These are phyloP conservation scores for Apomyelois bistriatella DNA, from an alignment of 2,888 invertebrate species.

Conservation along the genomic window DNA sequence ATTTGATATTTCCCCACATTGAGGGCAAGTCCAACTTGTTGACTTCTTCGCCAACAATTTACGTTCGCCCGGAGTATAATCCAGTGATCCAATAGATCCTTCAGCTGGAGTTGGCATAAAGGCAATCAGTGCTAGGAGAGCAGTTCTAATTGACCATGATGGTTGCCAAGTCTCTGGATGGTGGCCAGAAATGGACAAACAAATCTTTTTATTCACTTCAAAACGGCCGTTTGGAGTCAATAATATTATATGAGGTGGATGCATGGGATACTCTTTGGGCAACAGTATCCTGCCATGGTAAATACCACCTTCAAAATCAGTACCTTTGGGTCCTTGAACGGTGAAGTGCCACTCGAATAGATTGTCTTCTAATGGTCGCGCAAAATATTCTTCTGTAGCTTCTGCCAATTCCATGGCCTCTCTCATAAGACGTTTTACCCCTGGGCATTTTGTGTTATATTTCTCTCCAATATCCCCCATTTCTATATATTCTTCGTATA, in stretches of 20 bases:
- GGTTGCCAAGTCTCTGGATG: conserved; percentile 99
- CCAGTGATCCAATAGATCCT: conserved; percentile 94
- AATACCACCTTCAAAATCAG: conserved; percentile 93
- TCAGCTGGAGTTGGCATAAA: conserved; percentile 96
- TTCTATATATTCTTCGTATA: conserved; percentile 22
- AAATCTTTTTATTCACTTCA: conserved; percentile 96
- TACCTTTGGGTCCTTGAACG: conserved; percentile 91
- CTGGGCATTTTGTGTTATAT: conserved; percentile 81
- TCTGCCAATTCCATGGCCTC: conserved; percentile 93
- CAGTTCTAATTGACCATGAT: conserved; percentile 97
- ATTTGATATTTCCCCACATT: conserved; percentile 63
- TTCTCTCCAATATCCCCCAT: conserved; percentile 71
- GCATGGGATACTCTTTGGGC: conserved; percentile 98
- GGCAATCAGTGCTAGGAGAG: conserved; percentile 93
- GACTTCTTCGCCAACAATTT: conserved; percentile 89
- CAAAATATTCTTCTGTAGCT: conserved; percentile 93
- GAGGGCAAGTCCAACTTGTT: conserved; percentile 54
- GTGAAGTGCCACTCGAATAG: conserved; percentile 99
- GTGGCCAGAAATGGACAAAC: conserved; percentile 95
- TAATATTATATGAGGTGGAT: conserved; percentile 96
- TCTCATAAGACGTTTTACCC: conserved; percentile 95
- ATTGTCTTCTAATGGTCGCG: conserved; percentile 95
- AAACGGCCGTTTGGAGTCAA: conserved; percentile 96
- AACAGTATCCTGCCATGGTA: conserved; percentile 96
- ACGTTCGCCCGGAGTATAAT: conserved; percentile 92